These are phyloP conservation scores for Aphis craccivora DNA, from an alignment of 1,140 invertebrate genomes.

Conservation along the genomic window DNA sequence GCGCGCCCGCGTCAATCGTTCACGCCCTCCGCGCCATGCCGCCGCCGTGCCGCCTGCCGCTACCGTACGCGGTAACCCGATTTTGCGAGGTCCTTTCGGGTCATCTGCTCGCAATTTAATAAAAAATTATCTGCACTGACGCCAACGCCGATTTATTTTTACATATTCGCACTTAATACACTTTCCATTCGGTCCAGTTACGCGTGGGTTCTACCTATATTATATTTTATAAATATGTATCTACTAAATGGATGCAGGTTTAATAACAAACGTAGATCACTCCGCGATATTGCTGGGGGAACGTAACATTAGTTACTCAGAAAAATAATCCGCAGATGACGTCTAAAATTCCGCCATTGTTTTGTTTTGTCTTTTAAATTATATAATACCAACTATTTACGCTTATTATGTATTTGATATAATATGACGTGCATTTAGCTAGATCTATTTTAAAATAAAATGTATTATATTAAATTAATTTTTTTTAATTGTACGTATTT, in stretches of 20 bases:
- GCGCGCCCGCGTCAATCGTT: not conserved
- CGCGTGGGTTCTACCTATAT: not conserved
- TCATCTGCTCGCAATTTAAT: slow-evolving; percentile 17
- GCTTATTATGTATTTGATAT: too few relatives aligned
- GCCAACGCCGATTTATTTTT: not conserved
- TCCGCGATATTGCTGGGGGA: not conserved
- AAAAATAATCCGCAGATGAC: not conserved
- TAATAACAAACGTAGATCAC: not conserved
- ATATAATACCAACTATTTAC: not conserved
- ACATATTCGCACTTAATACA: not conserved
- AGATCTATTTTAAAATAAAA: too few relatives aligned
- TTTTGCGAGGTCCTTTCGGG: slow-evolving; percentile 37
- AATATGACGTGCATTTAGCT: not conserved
- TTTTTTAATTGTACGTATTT: too few relatives aligned
- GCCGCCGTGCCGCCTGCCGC: not conserved
- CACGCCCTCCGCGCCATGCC: slow-evolving; percentile 43
- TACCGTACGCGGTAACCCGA: slow-evolving; percentile 23
- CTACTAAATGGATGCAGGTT: too few relatives aligned
- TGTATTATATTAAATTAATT: too few relatives aligned
- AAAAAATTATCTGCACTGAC: not conserved
- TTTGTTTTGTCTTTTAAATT: not conserved
- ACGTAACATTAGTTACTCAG: too few relatives aligned
- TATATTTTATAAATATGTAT: not conserved
- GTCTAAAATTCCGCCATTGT: not conserved
- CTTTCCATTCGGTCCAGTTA: not conserved